Evolutionary conservation across 1,140 invertebrate genomes (phyloP).

Genomic region (Temnothorax longispinosus): DNA sequence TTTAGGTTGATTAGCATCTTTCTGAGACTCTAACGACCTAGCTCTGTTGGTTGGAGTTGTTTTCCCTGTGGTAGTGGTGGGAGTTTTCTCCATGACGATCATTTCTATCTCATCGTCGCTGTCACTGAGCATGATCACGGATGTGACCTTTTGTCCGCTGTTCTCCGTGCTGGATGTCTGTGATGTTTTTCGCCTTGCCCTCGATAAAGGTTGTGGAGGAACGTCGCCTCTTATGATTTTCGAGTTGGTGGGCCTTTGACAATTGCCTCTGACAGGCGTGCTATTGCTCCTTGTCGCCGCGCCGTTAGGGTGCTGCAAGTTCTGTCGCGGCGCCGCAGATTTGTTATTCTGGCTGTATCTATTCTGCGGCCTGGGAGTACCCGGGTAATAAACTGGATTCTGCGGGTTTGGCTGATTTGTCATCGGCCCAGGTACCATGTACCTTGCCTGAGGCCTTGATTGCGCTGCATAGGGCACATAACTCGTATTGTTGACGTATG

Average conservation of each 20-base stretch:
- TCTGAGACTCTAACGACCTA: not conserved
- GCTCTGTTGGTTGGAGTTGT: not conserved
- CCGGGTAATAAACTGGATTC: not conserved
- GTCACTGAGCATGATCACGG: conserved; percentile 82
- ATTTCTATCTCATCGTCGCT: conserved; percentile 85
- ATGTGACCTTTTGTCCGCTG: conserved; percentile 76
- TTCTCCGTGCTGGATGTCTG: not conserved
- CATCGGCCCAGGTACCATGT: not conserved
- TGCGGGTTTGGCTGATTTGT: not conserved
- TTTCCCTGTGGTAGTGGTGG: conserved; percentile 9
- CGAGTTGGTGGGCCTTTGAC: not conserved
- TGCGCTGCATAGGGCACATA: conserved; percentile 64
- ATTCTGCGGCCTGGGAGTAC: not conserved
- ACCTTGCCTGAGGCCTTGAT: conserved; percentile 17
- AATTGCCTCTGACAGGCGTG: conserved; percentile 21
- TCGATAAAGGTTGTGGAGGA: not conserved
- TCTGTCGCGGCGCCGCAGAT: conserved; percentile 18
- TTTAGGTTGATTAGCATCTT: not conserved
- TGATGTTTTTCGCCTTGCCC: not conserved
- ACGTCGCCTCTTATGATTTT: not conserved
- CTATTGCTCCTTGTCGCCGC: conserved; percentile 68
- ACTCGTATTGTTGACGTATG: conserved; percentile 55
- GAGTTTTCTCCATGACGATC: conserved; percentile 79
- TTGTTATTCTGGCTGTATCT: conserved; percentile 47
- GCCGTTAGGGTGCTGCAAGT: conserved; percentile 66